Percentiles rank a stretch among this genome's conserved stretches.
phyloP scores from a whole-genome alignment of 2,797 vertebrate genomes.

The Prunella strophiata region DNA sequence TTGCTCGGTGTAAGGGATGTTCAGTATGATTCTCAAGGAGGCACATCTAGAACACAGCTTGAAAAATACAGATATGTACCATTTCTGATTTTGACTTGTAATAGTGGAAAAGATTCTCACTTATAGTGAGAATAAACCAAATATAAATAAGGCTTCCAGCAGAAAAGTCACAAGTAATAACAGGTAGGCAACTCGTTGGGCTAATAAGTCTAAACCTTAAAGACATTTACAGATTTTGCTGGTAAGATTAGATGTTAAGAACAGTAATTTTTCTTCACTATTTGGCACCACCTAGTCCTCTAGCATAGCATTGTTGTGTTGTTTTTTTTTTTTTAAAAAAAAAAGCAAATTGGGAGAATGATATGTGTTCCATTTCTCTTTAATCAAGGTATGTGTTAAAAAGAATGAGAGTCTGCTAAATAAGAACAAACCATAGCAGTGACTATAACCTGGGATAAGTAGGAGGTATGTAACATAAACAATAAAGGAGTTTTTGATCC shows the following conservation, averaged over 20 bases:
- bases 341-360: not conserved
- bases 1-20: not conserved
- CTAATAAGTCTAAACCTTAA: not conserved
- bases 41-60: not conserved
- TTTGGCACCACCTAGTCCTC: not conserved
- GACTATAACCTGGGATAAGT: not conserved
- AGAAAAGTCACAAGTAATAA: not conserved
- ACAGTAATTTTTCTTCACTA: not conserved
- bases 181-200: fast-evolving
- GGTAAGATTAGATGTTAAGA: not conserved
- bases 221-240: not conserved
- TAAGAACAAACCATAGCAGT: not conserved
- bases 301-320: not conserved
- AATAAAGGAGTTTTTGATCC: not conserved
- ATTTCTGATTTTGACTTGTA: not conserved
- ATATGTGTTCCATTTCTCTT: not conserved
- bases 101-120: not conserved
- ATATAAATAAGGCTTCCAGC: not conserved
- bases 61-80: not conserved
- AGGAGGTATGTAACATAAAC: not conserved
- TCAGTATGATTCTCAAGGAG: not conserved
- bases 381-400: not conserved
- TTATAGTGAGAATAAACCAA: not conserved
- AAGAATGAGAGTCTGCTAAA: not conserved
- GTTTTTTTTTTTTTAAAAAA: not conserved